These are phyloP conservation scores for Bubo scandiacus DNA, from an alignment of 2,113 vertebrate genomes.

Conservation along the genomic window DNA sequence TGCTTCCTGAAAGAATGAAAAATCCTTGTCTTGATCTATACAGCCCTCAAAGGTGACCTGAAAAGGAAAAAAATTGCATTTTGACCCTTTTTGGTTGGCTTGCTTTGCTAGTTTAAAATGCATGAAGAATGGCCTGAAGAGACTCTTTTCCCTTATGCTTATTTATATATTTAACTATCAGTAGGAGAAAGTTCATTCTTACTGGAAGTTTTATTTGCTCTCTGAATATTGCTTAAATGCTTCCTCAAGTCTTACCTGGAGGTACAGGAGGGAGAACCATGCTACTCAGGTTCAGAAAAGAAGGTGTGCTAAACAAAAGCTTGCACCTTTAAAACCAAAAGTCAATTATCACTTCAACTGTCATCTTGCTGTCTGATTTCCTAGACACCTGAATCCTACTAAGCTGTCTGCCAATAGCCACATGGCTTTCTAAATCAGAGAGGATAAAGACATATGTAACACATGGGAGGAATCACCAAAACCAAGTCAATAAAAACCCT, in stretches of 20 bases:
- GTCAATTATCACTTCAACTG: background rate
- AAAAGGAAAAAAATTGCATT: background rate
- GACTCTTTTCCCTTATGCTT: background rate
- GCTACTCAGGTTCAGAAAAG: background rate
- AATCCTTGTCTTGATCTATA: background rate
- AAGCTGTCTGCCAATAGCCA: background rate
- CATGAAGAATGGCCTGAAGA: background rate
- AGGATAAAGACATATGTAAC: background rate
- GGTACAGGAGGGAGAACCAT: background rate
- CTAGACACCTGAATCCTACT: background rate
- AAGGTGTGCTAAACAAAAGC: background rate
- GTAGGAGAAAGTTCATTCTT: background rate
- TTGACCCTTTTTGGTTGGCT: background rate
- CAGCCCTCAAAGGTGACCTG: background rate
- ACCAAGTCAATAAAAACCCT: background rate
- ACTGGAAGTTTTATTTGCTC: background rate
- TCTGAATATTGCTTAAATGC: background rate
- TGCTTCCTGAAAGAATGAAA: slow-evolving; percentile 11
- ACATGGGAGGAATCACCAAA: background rate
- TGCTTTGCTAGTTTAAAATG: background rate
- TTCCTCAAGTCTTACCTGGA: background rate
- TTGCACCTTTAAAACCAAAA: background rate
- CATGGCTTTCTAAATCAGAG: background rate
- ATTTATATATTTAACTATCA: background rate
- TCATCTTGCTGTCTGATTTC: background rate